Conservation (phyloP, 2,797 vertebrate species). For the Sarcophilus harrisii region DNA sequence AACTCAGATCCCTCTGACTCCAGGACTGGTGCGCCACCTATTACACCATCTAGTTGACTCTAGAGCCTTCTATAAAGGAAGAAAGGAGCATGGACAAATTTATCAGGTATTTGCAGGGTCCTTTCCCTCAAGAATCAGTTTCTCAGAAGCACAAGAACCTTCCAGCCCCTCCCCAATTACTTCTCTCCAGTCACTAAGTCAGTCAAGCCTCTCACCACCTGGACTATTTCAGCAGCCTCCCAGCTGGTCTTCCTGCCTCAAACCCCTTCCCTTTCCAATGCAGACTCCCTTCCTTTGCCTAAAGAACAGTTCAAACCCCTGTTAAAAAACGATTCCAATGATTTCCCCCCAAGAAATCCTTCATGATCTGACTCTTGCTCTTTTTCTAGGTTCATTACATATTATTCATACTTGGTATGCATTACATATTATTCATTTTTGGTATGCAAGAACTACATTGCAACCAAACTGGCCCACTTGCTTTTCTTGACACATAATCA, state of each 20-base stretch:
- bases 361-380: not conserved
- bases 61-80: slow-evolving; percentile 4
- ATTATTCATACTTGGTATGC: not conserved
- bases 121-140: not conserved
- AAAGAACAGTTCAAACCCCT: not conserved
- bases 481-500: not conserved
- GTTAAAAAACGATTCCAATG: not conserved
- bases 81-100: slow-evolving; percentile 11
- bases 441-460: not conserved
- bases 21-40: too few species aligned
- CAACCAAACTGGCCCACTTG: not conserved
- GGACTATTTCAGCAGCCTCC: not conserved
- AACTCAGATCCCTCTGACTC: too few species aligned
- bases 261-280: not conserved
- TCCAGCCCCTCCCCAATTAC: not conserved
- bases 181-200: not conserved
- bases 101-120: slow-evolving; percentile 23
- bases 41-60: too few species aligned
- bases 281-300: not conserved
- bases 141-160: not conserved
- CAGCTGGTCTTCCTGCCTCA: not conserved
- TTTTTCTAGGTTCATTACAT: not conserved
- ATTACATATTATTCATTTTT: not conserved
- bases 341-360: not conserved
- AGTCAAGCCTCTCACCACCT: not conserved